phyloP scores from a whole-genome alignment of 2,797 vertebrate genomes.

The Enteromius anoplus region DNA sequence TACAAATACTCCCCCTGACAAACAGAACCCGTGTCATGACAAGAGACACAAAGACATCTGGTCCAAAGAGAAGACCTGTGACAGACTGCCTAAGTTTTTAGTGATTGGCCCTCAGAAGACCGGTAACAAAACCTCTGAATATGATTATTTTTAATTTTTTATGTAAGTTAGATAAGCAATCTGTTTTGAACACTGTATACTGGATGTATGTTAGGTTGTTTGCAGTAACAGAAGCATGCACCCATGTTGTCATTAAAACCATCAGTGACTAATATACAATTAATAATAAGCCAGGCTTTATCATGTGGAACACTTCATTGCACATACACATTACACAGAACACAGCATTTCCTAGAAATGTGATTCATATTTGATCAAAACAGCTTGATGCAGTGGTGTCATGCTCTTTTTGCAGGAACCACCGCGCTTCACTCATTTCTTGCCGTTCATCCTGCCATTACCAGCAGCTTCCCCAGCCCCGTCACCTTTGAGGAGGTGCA shows the following conservation, averaged over 20 bases:
- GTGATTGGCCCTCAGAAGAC: slow-evolving; percentile 97
- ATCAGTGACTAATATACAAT: not conserved
- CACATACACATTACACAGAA: not conserved
- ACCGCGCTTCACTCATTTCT: slow-evolving; percentile 94
- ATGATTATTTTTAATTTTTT: not conserved
- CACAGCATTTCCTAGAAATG: not conserved
- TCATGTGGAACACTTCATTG: not conserved
- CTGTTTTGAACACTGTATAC: not conserved
- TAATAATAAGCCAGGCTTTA: not conserved
- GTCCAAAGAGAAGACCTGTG: slow-evolving; percentile 99
- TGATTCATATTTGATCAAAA: slow-evolving; percentile 9
- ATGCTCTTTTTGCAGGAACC: slow-evolving; percentile 77
- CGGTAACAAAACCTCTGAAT: slow-evolving; percentile 71
- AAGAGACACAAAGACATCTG: slow-evolving; percentile 99
- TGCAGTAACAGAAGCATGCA: not conserved
- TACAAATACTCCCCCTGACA: slow-evolving; percentile 45
- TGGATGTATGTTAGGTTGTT: not conserved
- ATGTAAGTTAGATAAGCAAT: not conserved
- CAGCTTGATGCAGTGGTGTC: slow-evolving; percentile 30
- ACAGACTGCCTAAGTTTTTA: slow-evolving; percentile 94
- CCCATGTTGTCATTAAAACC: not conserved
- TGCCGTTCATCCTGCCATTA: slow-evolving; percentile 93
- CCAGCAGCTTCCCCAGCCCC: slow-evolving; percentile 91
- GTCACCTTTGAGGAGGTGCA: slow-evolving; percentile 96
- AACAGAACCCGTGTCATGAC: slow-evolving; percentile 96